Evolutionary conservation across 2,888 invertebrate species (phyloP).

Genomic region (Morpho helenor): DNA sequence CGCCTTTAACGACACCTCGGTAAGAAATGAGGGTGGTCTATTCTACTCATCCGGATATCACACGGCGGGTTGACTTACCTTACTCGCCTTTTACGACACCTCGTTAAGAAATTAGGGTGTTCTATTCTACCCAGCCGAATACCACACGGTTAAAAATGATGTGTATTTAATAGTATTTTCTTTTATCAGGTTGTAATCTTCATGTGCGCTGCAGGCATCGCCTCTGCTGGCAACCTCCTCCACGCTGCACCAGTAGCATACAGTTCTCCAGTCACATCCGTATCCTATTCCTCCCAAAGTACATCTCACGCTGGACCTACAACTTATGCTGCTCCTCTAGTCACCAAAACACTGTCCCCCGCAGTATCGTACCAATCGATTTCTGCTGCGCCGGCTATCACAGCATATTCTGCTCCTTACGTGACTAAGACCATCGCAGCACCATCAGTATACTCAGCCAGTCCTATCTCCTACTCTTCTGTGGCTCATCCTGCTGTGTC

Average conservation of each 20-base stretch:
- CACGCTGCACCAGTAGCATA: conserved; percentile 65
- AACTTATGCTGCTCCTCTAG: conserved; percentile 38
- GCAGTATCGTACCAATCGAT: conserved; percentile 42
- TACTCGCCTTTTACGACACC: no score
- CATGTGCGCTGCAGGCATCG: conserved; percentile 78
- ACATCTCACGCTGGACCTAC: conserved; percentile 30
- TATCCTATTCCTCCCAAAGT: conserved; percentile 36
- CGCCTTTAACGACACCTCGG: no score
- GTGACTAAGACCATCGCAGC: conserved; percentile 69
- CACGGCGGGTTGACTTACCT: no score
- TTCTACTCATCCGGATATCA: no score
- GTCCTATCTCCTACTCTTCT: conserved; percentile 27
- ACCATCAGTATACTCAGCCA: conserved; percentile 53
- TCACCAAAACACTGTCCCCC: conserved; percentile 44
- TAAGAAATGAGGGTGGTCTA: no score
- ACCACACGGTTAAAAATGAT: not conserved
- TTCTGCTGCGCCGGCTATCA: conserved; percentile 56
- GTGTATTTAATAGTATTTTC: not conserved
- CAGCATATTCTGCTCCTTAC: conserved; percentile 16
- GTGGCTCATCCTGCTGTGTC: conserved; percentile 32
- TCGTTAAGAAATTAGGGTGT: no score
- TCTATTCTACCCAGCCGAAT: no score
- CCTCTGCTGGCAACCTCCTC: conserved; percentile 78
- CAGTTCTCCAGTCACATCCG: conserved; percentile 75
- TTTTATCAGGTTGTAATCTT: conserved; percentile 70